These are phyloP conservation scores for Ursus arctos DNA, from an alignment of 2,113 vertebrate species.

Conservation along the genomic window DNA sequence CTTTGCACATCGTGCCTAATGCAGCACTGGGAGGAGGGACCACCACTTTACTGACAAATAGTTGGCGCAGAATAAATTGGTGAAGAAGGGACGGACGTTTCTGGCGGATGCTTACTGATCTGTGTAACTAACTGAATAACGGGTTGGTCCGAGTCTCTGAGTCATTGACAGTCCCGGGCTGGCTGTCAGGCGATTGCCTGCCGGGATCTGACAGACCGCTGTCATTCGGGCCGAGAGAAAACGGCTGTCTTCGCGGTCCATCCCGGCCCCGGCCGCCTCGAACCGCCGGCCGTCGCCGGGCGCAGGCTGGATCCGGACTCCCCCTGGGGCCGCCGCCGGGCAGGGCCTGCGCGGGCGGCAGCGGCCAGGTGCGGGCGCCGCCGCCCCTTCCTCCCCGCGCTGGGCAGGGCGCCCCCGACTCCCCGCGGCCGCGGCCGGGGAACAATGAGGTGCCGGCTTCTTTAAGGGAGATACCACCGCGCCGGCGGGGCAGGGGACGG, in stretches of 20 bases:
- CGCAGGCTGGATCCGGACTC: no score
- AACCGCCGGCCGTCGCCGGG: no score
- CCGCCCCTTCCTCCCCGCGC: not conserved
- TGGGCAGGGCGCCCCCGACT: not conserved
- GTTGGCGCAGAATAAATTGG: not conserved
- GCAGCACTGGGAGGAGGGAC: not conserved
- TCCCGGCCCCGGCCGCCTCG: no score
- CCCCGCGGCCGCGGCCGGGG: not conserved
- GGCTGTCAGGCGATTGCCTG: not conserved
- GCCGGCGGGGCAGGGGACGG: slow-evolving; percentile 67
- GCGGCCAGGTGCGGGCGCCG: not conserved
- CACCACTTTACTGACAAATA: not conserved
- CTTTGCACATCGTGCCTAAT: not conserved
- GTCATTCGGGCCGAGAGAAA: not conserved
- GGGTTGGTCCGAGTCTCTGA: not conserved
- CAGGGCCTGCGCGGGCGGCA: not conserved
- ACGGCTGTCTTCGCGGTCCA: no score
- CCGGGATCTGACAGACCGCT: not conserved
- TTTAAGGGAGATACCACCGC: slow-evolving; percentile 85
- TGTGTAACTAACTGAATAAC: not conserved
- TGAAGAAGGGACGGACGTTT: not conserved
- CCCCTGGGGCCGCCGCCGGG: no score
- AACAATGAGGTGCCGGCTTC: slow-evolving; percentile 76
- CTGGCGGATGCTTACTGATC: not conserved
- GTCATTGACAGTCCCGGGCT: not conserved